Base-by-base conservation (phyloP, 1,140 invertebrate genomes). In the Drosophila sechellia region DNA sequence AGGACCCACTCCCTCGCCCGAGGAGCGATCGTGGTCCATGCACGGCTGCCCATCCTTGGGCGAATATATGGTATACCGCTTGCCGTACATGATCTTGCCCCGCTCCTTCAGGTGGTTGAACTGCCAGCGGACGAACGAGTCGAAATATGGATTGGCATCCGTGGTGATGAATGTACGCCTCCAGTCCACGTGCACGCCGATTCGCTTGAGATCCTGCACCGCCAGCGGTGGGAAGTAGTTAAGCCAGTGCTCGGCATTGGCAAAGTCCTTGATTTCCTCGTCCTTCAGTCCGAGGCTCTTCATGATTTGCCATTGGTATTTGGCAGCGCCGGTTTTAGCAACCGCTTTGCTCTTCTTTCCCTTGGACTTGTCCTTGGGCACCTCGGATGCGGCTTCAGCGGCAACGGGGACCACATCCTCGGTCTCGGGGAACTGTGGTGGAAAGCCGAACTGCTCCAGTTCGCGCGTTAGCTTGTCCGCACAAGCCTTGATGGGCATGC, bases 261-360 rank as follows among this genome's bases (percentile, higher is more conserved):
- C 96, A 95, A 99, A 99, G 54, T 96, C 94, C 72, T 95, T 95
- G 56, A 99, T 99, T 92, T 99, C 98, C 52, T 97, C 95, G 90
- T 99, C 96, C 37, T 94, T 90, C 3, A 99, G 92, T 0, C 98
- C 98, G 50, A 99, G 93, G 91, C 96, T 96, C 91, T 96, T 93
- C 99, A 99, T 99, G 52, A 99, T 99, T 92, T 99, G 96, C 99
- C 99, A 99, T 91, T 99, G 99, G 92, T 97, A 99, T 92, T 98
- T 99, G 0, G 96, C 95, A 8, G 93, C 84, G 0, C 96, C 97
- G 12, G 96, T 93, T 94, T 99, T 99, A 1, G 99, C 98, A 1
- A 96, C 94, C n/a, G 97, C 97, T 94, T 99, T 99, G 92, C 98
- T 99, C 95, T 99, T 99, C 93, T 99, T 99, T 17, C 98, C 97